Conservation (phyloP, 2,113 vertebrate species). For the Syngnathus typhle region DNA sequence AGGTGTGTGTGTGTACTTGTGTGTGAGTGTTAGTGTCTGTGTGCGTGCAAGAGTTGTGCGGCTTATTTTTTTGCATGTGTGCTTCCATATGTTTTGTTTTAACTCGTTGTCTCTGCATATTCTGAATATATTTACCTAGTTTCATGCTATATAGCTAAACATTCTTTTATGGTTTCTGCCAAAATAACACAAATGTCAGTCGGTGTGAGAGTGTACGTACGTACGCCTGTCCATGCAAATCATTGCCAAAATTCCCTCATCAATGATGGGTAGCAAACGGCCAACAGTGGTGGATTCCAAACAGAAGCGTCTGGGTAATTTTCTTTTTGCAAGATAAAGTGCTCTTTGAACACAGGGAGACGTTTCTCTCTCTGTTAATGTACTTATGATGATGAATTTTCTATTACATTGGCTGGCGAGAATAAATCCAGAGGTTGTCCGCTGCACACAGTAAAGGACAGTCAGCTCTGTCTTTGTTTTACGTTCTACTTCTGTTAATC, state of each 20-base stretch:
- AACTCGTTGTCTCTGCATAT: slow-evolving; percentile 5
- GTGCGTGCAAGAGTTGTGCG: slow-evolving; percentile 15
- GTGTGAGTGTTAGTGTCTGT: background rate
- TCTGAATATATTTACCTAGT: slow-evolving; percentile 15
- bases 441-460: slow-evolving; percentile 28
- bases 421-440: slow-evolving; percentile 48
- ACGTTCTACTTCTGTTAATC: background rate
- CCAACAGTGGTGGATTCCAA: slow-evolving; percentile 58
- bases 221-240: background rate
- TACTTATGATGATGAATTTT: slow-evolving; percentile 68
- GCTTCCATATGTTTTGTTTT: slow-evolving; percentile 22
- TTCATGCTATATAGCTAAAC: slow-evolving; percentile 4
- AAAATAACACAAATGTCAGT: slow-evolving; percentile 34
- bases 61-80: slow-evolving; percentile 29
- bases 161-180: slow-evolving; percentile 53
- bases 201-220: slow-evolving; percentile 25
- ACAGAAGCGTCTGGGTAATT: slow-evolving; percentile 56
- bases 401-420: slow-evolving; percentile 65
- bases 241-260: slow-evolving; percentile 58
- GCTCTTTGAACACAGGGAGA: slow-evolving; percentile 56
- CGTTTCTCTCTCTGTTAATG: slow-evolving; percentile 64
- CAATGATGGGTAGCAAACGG: slow-evolving; percentile 64
- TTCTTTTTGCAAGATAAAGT: slow-evolving; percentile 55
- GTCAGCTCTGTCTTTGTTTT: slow-evolving; percentile 5
- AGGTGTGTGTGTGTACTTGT: too few relatives aligned